Conservation (phyloP, 1,140 invertebrate genomes). For the Oryctes rhinoceros region DNA sequence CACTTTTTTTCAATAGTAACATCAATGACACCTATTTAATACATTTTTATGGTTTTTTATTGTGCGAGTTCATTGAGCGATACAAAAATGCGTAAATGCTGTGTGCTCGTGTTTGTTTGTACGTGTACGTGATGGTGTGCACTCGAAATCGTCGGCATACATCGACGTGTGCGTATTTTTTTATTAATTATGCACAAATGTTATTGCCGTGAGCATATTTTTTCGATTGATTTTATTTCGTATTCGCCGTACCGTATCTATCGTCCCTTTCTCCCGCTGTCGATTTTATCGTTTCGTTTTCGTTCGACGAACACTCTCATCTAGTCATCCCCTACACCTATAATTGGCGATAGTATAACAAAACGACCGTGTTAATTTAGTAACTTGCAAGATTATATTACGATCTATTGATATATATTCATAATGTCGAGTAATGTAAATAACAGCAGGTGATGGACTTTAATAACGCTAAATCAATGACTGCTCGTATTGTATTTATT, state of each 20-base stretch:
- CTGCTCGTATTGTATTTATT: no score
- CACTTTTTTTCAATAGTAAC: slow-evolving; percentile 55
- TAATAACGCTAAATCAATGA: no score
- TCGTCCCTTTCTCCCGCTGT: not conserved
- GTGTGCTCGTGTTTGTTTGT: slow-evolving; percentile 11
- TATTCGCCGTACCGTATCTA: not conserved
- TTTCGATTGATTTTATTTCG: slow-evolving; percentile 31
- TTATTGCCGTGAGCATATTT: not conserved
- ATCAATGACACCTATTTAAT: slow-evolving; percentile 60
- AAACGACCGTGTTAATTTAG: not conserved
- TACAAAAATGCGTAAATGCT: slow-evolving; percentile 1
- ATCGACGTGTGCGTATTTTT: slow-evolving; percentile 25
- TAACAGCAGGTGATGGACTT: not conserved
- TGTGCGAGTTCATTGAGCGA: slow-evolving; percentile 52
- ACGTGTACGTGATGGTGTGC: not conserved
- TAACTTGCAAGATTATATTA: not conserved
- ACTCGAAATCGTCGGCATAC: not conserved
- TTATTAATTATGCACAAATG: slow-evolving; percentile 38
- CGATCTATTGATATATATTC: not conserved
- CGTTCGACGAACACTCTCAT: not conserved
- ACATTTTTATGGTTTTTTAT: slow-evolving; percentile 55
- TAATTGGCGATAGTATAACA: slow-evolving; percentile 17
- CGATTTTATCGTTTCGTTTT: slow-evolving; percentile 31
- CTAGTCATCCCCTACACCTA: not conserved
- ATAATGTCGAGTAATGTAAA: not conserved